Conservation (phyloP, 2,797 vertebrate genomes). For the Mormyrops boulengeri region DNA sequence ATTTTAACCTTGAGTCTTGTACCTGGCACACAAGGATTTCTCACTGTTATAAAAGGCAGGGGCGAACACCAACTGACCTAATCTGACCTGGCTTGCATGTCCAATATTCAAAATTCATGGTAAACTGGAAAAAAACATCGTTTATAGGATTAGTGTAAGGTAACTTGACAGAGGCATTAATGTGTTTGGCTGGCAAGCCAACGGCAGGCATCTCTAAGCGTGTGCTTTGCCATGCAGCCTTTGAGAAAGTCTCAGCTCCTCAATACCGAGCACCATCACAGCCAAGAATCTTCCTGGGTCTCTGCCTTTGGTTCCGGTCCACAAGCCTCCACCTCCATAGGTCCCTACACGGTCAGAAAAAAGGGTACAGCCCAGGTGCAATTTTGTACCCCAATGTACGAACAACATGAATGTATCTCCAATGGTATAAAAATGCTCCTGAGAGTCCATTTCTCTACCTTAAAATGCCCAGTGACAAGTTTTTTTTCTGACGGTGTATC, state of each 20-base stretch:
- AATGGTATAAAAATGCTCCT: neutral
- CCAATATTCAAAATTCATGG: neutral
- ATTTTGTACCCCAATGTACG: neutral
- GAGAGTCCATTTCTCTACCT: neutral
- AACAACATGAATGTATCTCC: neutral
- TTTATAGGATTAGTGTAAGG: neutral
- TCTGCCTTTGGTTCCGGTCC: neutral
- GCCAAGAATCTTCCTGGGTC: neutral
- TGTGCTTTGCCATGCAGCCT: neutral
- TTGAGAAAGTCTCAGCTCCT: neutral
- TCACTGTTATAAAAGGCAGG: neutral
- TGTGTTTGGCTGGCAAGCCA: neutral
- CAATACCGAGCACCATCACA: neutral
- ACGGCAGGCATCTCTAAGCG: neutral
- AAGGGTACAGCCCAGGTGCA: neutral
- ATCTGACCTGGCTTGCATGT: neutral
- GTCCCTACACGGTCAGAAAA: neutral
- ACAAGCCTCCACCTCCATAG: neutral
- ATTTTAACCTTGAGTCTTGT: neutral
- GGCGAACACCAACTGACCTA: neutral
- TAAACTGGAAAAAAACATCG: neutral
- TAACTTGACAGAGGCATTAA: slow-evolving; percentile 1
- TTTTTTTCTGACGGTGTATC: neutral
- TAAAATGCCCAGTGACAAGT: neutral
- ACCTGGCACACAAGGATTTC: neutral